A percentile compares a stretch with the other conserved stretches of the same genome.
phyloP scores from a whole-genome alignment of 2,888 invertebrate species.

The Melipona beecheii region DNA sequence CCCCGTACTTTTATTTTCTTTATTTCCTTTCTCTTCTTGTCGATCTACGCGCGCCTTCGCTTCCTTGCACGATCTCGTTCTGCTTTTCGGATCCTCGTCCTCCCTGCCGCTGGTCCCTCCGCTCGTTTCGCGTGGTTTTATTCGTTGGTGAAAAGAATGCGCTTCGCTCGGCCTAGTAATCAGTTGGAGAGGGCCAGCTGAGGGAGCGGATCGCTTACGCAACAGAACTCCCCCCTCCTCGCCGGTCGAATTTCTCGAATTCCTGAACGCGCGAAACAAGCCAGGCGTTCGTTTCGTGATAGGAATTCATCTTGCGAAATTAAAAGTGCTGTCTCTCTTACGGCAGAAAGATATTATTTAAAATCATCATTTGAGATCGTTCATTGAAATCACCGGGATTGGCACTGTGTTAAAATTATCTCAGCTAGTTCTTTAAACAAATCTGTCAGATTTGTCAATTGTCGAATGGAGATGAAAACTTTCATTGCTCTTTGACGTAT shows the following conservation, averaged over 20 bases:
- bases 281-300: not conserved
- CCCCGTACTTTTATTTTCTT: constrained; percentile 14
- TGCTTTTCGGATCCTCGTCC: constrained; percentile 44
- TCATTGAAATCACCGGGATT: too few species aligned
- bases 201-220: constrained; percentile 76
- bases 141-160: constrained; percentile 71
- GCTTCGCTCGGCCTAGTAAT: constrained; percentile 78
- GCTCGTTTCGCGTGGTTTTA: constrained; percentile 61
- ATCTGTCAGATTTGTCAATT: too few species aligned
- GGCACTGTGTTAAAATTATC: not conserved
- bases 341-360: not conserved
- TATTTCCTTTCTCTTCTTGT: constrained; percentile 39
- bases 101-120: constrained; percentile 40
- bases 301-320: not conserved
- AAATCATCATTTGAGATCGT: too few species aligned
- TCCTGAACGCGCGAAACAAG: constrained; percentile 57
- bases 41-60: constrained; percentile 46
- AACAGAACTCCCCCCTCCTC: constrained; percentile 70
- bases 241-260: constrained; percentile 76
- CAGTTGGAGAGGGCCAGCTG: constrained; percentile 70
- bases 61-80: constrained; percentile 33
- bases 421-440: not conserved
- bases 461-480: too few species aligned
- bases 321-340: not conserved
- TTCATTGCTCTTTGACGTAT: too few species aligned